These are phyloP conservation scores for Danio choprae DNA, from an alignment of 2,797 vertebrate genomes.

Conservation along the genomic window DNA sequence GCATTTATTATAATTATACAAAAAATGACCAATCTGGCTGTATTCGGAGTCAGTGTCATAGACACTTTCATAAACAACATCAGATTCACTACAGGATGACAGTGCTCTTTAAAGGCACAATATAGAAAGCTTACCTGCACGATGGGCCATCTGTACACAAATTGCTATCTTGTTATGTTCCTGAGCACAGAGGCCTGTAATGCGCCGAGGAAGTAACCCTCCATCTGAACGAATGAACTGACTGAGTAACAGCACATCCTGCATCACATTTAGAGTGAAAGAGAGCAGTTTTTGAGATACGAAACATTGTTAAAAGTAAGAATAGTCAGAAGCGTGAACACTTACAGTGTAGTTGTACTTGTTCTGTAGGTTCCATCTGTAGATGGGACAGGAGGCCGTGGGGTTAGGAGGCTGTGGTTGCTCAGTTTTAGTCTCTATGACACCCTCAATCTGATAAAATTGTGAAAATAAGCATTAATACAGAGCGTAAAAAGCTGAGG, in stretches of 20 bases:
- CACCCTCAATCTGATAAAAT: slow-evolving; percentile 86
- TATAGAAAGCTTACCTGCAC: slow-evolving; percentile 82
- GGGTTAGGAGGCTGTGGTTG: slow-evolving; percentile 87
- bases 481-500: not conserved
- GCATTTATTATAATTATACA: not conserved
- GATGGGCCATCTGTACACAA: slow-evolving; percentile 97
- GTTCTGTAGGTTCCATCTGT: slow-evolving; percentile 95
- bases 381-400: slow-evolving; percentile 92
- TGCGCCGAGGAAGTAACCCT: slow-evolving; percentile 86
- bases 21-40: not conserved
- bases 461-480: not conserved
- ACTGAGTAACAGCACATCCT: slow-evolving; percentile 94
- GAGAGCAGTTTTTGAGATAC: not conserved
- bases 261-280: not conserved
- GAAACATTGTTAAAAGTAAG: not conserved
- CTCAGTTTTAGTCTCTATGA: slow-evolving; percentile 67
- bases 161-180: slow-evolving; percentile 89
- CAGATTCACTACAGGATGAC: not conserved
- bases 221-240: slow-evolving; percentile 95
- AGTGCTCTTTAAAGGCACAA: not conserved
- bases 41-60: too few species aligned
- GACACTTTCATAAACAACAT: not conserved
- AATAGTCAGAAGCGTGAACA: slow-evolving; percentile 23
- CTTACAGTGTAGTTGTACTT: slow-evolving; percentile 92
- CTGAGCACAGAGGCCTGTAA: slow-evolving; percentile 91